phyloP scores from a whole-genome alignment of 1,140 invertebrate species.

The Drosophila rhopaloa region DNA sequence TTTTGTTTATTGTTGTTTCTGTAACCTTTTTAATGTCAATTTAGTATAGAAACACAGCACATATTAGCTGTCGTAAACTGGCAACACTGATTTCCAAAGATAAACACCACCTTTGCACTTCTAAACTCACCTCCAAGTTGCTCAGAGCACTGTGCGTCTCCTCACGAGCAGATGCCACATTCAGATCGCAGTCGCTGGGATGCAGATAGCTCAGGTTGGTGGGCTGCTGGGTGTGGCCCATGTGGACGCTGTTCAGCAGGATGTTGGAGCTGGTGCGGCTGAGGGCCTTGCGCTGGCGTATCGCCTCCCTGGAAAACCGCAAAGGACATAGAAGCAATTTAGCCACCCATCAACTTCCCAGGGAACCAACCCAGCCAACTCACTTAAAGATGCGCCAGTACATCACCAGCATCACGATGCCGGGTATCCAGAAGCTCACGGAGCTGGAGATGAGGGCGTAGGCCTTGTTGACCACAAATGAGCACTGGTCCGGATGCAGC shows the following conservation, averaged over 20 bases:
- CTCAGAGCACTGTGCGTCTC: slow-evolving; percentile 86
- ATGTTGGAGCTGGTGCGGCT: slow-evolving; percentile 93
- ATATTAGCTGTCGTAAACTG: no score
- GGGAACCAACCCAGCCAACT: slow-evolving; percentile 64
- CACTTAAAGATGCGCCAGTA: slow-evolving; percentile 95
- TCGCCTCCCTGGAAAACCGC: slow-evolving; percentile 89
- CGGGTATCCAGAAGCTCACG: slow-evolving; percentile 98
- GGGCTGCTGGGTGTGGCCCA: slow-evolving; percentile 89
- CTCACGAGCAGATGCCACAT: slow-evolving; percentile 81
- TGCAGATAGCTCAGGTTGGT: slow-evolving; percentile 87
- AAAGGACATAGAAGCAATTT: slow-evolving; percentile 22
- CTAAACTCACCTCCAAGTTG: slow-evolving; percentile 80
- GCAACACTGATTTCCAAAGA: background rate
- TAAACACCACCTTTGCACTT: no score
- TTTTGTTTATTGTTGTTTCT: no score
- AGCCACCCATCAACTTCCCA: slow-evolving; percentile 1
- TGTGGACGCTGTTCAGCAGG: slow-evolving; percentile 92
- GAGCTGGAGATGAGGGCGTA: slow-evolving; percentile 96
- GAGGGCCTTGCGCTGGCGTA: slow-evolving; percentile 93
- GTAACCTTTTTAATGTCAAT: no score
- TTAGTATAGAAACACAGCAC: no score
- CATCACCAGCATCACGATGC: slow-evolving; percentile 96
- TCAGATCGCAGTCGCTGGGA: slow-evolving; percentile 87
- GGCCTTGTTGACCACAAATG: slow-evolving; percentile 94
- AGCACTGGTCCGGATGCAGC: slow-evolving; percentile 91